Evolutionary conservation across 2,888 invertebrate genomes (phyloP), one percentile per base, ranked within the genome.

Genomic region (Rhabditoides inermis): DNA sequence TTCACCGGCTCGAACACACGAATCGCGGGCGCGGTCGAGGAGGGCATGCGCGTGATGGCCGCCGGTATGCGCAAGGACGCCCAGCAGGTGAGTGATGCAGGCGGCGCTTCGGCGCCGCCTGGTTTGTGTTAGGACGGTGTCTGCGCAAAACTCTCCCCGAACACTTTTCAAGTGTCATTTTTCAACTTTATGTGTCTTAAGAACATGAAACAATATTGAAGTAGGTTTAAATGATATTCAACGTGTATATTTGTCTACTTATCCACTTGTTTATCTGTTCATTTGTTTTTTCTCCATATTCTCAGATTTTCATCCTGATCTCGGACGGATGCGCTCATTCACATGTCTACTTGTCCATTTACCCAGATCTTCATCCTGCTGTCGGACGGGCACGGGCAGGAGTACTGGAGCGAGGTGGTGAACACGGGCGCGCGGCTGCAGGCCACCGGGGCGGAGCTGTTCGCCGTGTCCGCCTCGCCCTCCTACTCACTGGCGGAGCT

Each of bases 331-430:
- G 61, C 39, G 63, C n/a, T n/a, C 18, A 36, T 0, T 20, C 27
- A 12, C 22, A 40, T 37, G 15, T 40, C 18, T 40, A 27, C 28
- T 6, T 22, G 23, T 25, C n/a, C 18, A 22, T 23, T 2, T 39
- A n/a, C 3, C n/a, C n/a, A n/a, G 60, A 36, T 68, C 15, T 40
- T 70, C 30, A 52, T 68, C 2, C 45, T 69, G 7, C 60, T 69
- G 44, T 63, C 61, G 12, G 70, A 70, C 49, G 71, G 70, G 2
- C 66, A 69, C 44, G 70, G 70, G 1, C 70, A 71, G 45, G 70
- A 70, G 45, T 52, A 51, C 20, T 60, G 60, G 60, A 53, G 53
- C 39, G 50, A 55, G 22, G 70, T 61, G 12, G 63, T 60, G 40
- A 44, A 39, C 36, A 57, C 60, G 10, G 68, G 63, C 7, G 49